Percentiles rank a stretch among this genome's conserved stretches.
These are phyloP conservation scores for Drosophila dives DNA, from an alignment of 2,888 invertebrate genomes.

Conservation along the genomic window DNA sequence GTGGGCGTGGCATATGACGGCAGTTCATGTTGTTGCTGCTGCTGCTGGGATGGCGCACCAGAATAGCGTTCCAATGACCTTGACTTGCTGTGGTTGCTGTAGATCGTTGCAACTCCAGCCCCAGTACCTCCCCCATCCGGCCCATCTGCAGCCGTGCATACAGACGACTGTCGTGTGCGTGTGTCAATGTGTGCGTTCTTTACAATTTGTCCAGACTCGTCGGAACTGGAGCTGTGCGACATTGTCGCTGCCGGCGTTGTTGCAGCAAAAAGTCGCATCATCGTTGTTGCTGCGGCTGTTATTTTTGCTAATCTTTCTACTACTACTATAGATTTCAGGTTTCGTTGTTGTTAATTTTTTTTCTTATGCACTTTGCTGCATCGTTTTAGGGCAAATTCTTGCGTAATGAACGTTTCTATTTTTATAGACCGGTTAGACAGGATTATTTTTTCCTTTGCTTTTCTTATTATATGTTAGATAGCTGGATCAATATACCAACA, in stretches of 20 bases:
- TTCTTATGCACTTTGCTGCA: conserved; percentile 68
- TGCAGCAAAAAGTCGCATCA: conserved; percentile 64
- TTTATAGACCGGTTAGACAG: conserved; percentile 73
- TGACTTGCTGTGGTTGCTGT: conserved; percentile 74
- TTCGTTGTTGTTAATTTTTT: conserved; percentile 21
- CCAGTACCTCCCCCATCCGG: conserved; percentile 9
- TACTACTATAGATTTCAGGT: conserved; percentile 76
- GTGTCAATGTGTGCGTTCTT: conserved; percentile 59
- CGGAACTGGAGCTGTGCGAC: conserved; percentile 60
- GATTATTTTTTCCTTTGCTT: conserved; percentile 46
- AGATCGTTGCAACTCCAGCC: conserved; percentile 45
- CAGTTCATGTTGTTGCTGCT: conserved; percentile 32
- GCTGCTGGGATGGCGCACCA: conserved; percentile 73
- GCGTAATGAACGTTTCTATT: conserved; percentile 75
- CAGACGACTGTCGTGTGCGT: conserved; percentile 18
- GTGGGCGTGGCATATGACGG: conserved; percentile 75
- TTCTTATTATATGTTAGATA: conserved; percentile 21
- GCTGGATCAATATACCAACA: conserved; percentile 50
- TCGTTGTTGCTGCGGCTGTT: conserved; percentile 20
- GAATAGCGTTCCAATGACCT: conserved; percentile 82
- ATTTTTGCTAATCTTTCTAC: conserved; percentile 56
- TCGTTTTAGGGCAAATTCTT: conserved; percentile 81
- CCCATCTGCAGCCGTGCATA: conserved; percentile 3
- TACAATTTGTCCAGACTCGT: conserved; percentile 71
- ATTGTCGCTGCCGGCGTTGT: conserved; percentile 48